Percentiles rank a stretch among this genome's conserved stretches.
These are phyloP conservation scores for Hassar affinis DNA, from an alignment of 2,113 vertebrate species.

Conservation along the genomic window DNA sequence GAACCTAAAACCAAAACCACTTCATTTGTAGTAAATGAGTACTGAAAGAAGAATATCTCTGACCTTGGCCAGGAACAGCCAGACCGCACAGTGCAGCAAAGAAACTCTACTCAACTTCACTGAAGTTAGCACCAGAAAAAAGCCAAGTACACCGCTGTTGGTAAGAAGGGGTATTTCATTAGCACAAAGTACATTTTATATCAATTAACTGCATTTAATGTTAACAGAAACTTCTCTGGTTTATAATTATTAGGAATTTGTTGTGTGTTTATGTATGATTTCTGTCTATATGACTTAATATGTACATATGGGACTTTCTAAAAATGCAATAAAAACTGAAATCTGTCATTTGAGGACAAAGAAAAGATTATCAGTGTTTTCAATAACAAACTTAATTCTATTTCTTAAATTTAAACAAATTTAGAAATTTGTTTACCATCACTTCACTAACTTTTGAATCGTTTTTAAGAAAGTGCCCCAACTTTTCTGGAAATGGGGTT, in stretches of 20 bases:
- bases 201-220: neutral
- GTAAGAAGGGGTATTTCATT: neutral
- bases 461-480: no score
- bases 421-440: no score
- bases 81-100: constrained; percentile 78
- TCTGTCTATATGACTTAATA: neutral
- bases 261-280: neutral
- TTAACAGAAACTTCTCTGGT: neutral
- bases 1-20: neutral
- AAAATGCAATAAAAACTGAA: no score
- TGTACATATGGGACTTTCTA: neutral
- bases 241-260: neutral
- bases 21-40: neutral
- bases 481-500: no score
- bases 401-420: no score
- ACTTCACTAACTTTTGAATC: no score
- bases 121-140: constrained; percentile 81
- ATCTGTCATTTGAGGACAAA: no score
- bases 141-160: constrained; percentile 85
- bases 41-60: constrained; percentile 47
- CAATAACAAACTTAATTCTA: no score
- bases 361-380: no score
- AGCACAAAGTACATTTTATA: no score
- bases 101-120: constrained; percentile 78
- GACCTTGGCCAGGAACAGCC: constrained; percentile 90